A percentile compares a stretch with the other conserved stretches of the same genome.
phyloP scores from a whole-genome alignment of 2,888 invertebrate genomes.

The Mimachlamys varia region DNA sequence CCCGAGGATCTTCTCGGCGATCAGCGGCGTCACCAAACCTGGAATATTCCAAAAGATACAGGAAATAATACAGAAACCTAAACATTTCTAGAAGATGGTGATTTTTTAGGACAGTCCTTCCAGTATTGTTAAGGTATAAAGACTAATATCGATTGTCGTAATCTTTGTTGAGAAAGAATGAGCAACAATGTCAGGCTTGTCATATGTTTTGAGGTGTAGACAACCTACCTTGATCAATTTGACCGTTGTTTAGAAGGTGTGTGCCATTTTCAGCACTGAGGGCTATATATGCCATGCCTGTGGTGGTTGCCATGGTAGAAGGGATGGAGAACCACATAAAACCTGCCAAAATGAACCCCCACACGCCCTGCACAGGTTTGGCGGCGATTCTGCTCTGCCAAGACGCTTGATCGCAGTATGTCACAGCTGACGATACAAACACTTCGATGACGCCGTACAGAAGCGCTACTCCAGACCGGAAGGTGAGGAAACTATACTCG shows the following conservation, averaged over 20 bases:
- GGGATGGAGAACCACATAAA: slow-evolving; percentile 81
- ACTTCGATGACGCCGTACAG: slow-evolving; percentile 78
- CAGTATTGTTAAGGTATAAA: not conserved
- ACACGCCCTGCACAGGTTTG: slow-evolving; percentile 79
- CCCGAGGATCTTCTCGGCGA: slow-evolving; percentile 78
- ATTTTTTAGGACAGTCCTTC: not conserved
- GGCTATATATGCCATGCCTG: slow-evolving; percentile 79
- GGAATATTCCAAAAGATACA: not conserved
- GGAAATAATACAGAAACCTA: too few species aligned
- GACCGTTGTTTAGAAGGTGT: slow-evolving; percentile 67
- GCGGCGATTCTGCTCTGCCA: slow-evolving; percentile 81
- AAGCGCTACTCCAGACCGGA: slow-evolving; percentile 73
- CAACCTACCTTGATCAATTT: slow-evolving; percentile 75
- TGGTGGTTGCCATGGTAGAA: slow-evolving; percentile 80
- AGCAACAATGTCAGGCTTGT: slow-evolving; percentile 75
- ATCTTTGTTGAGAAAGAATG: slow-evolving; percentile 66
- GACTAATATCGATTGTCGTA: slow-evolving; percentile 70
- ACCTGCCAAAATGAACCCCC: slow-evolving; percentile 80
- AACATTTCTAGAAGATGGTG: not conserved
- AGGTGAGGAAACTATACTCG: slow-evolving; percentile 74
- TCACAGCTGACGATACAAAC: slow-evolving; percentile 79
- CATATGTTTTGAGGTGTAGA: slow-evolving; percentile 67
- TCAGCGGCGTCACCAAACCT: slow-evolving; percentile 80
- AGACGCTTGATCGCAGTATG: slow-evolving; percentile 80
- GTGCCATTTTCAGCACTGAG: slow-evolving; percentile 74